Conservation (phyloP, 2,113 vertebrate species). For the Geothlypis trichas region DNA sequence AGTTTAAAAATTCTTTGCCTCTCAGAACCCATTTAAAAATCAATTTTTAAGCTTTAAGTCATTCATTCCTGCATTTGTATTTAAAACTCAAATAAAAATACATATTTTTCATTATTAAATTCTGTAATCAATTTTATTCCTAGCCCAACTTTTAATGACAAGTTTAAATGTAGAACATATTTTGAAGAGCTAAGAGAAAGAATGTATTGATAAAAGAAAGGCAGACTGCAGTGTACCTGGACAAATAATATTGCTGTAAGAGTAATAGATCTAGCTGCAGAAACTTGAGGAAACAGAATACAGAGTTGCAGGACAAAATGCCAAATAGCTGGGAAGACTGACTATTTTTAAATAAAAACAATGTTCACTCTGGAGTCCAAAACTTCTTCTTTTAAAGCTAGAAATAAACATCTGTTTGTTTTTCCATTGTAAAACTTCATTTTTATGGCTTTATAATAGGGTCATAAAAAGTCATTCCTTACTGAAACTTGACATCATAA, state of each 20-base stretch:
- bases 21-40: constrained; percentile 34
- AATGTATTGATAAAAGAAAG: constrained; percentile 12
- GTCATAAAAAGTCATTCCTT: constrained; percentile 53
- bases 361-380: constrained; percentile 19
- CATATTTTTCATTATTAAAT: not conserved
- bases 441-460: constrained; percentile 50
- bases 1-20: not conserved
- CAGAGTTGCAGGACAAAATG: constrained; percentile 19
- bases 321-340: constrained; percentile 34
- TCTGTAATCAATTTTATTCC: not conserved
- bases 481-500: constrained; percentile 59
- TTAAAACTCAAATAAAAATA: constrained; percentile 16
- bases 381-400: constrained; percentile 1
- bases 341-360: constrained; percentile 50
- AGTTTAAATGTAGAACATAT: not conserved
- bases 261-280: not conserved
- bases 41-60: constrained; percentile 6
- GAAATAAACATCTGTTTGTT: constrained; percentile 56
- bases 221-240: not conserved
- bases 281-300: constrained; percentile 31
- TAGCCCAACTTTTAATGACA: not conserved
- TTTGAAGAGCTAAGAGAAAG: constrained; percentile 3
- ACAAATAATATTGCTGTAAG: not conserved
- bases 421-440: constrained; percentile 41
- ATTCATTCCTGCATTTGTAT: not conserved